Base-by-base conservation (phyloP, 2,113 vertebrate species). In the Haemorhous mexicanus region DNA sequence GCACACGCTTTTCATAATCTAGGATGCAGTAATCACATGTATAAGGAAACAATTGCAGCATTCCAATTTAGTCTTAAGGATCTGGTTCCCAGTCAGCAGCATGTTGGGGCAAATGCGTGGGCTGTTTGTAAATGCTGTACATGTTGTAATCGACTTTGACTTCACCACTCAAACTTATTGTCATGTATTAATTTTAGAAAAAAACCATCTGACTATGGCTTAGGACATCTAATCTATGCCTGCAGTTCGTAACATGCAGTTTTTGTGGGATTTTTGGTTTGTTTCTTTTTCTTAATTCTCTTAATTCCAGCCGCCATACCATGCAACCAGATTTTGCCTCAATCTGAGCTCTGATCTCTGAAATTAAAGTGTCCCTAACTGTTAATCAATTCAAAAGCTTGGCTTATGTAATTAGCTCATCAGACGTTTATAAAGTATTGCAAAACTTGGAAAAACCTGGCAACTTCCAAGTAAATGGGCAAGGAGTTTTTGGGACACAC, bases 11-110 rank as follows among this genome's bases (percentile, higher is more conserved):
- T 89, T 82, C 72, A 89, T 88, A 86, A 93, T 67, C 68, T 92
- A 56, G 43, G 43, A 66, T 74, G 59, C 61, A 4, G 1, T 86
- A 49, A 61, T 90, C 88, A 77, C 47, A 37, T 41, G 28, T 46
- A 7, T 50, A 84, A 86, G 76, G 94, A 93, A 95, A 84, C 79
- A 92, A 94, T 95, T 80, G 88, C 88, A 86, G 87, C 90, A 86
- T 94, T 92, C 73, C 85, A 86, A 5, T 70, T 81, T 33, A 63
- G 83, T 74, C 73, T 74, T 41, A 32, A 92, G 72, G 75, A 80
- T 93, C 79, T 84, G 13, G 59, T 84, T 97, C 93, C 76, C 83
- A 86, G 43, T 76, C 64, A 95, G 79, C 41, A 88, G 85, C 85
- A 28, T 74, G 90, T 89, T 77, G 62, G 72, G 75, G 52, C 91